These are phyloP conservation scores for Cephus cinctus DNA, from an alignment of 1,140 invertebrate species.

Conservation along the genomic window DNA sequence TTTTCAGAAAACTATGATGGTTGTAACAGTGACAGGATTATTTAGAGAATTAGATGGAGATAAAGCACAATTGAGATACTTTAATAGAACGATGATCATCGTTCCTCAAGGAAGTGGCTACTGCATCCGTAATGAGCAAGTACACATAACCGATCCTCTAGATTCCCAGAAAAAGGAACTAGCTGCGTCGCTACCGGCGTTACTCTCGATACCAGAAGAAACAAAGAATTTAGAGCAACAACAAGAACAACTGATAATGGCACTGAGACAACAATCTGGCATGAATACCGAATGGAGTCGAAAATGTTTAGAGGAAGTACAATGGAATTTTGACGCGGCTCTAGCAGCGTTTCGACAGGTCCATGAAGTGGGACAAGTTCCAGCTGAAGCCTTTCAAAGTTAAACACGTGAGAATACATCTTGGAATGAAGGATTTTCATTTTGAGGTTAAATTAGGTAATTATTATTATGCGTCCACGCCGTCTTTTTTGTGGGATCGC, in stretches of 20 bases:
- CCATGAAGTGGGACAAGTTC: conserved; percentile 6
- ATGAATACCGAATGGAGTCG: conserved; percentile 76
- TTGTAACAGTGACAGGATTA: conserved; percentile 68
- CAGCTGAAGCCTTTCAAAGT: conserved; percentile 14
- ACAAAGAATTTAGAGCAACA: background rate
- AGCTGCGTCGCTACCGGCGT: conserved; percentile 3
- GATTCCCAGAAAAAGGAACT: conserved; percentile 63
- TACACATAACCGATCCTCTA: conserved; percentile 71
- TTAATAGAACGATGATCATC: conserved; percentile 73
- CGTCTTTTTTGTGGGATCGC: too few species aligned
- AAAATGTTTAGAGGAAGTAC: conserved; percentile 3
- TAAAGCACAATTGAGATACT: conserved; percentile 62
- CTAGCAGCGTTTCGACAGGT: background rate
- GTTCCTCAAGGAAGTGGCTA: conserved; percentile 70
- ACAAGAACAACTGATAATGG: conserved; percentile 62
- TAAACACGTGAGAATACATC: too few species aligned
- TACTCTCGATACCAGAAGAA: background rate
- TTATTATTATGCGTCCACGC: too few species aligned
- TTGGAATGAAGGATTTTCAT: too few species aligned
- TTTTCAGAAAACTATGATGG: conserved; percentile 65
- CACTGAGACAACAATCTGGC: conserved; percentile 67
- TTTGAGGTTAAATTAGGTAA: too few species aligned
- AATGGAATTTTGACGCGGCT: conserved; percentile 6
- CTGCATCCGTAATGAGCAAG: conserved; percentile 77
- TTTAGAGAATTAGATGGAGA: conserved; percentile 62